Percentiles rank a stretch among this genome's conserved stretches.
phyloP scores from a whole-genome alignment of 2,888 invertebrate species.

The Paralinhomoeus sp. region DNA sequence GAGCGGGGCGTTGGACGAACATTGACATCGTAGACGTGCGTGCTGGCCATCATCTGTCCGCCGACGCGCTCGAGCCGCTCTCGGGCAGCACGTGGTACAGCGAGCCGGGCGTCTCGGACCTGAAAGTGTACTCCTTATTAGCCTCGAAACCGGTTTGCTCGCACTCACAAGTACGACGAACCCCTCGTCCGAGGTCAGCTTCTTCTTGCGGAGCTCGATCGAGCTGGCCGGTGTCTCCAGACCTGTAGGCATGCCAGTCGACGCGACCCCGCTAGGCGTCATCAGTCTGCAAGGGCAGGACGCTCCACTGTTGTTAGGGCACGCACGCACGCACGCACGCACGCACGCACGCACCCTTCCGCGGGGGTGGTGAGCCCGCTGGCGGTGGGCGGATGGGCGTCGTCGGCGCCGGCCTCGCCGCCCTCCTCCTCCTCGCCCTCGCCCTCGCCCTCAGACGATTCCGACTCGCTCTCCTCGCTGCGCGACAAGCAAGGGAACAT shows the following conservation, averaged over 20 bases:
- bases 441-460: conserved; percentile 41
- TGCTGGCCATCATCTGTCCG: conserved; percentile 59
- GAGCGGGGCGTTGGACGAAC: no score
- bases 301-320: no score
- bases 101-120: conserved; percentile 63
- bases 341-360: conserved; percentile 38
- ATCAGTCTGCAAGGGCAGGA: conserved; percentile 4
- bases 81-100: conserved; percentile 86
- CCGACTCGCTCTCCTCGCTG: no score
- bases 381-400: conserved; percentile 39
- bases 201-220: conserved; percentile 90
- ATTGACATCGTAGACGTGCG: conserved; percentile 85
- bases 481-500: no score
- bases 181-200: conserved; percentile 83
- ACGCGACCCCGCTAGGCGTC: conserved; percentile 22
- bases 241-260: conserved; percentile 17
- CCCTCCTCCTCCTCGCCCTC: conserved; percentile 14
- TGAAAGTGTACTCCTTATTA: conserved; percentile 26
- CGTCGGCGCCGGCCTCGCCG: conserved; percentile 14
- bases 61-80: conserved; percentile 58
- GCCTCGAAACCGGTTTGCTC: neutral
- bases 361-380: conserved; percentile 67
- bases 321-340: neutral
- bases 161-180: neutral
- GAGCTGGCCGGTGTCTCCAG: conserved; percentile 93